phyloP scores from a whole-genome alignment of 2,888 invertebrate species.

The Brachyptera putata region DNA sequence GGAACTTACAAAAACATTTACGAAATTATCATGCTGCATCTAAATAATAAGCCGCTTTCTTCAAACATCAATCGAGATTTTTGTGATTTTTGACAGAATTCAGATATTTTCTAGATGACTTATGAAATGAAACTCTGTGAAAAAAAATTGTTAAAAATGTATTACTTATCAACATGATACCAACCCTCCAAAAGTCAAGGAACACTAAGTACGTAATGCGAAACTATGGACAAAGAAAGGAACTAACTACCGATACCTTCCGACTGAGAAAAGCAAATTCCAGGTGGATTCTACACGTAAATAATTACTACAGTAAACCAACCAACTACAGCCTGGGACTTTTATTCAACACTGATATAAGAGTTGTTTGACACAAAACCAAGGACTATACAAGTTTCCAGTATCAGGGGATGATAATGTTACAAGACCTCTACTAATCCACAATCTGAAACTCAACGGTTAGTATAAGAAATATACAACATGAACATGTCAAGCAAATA shows the following conservation, averaged over 20 bases:
- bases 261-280: constrained; percentile 5
- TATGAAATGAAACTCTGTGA: not conserved
- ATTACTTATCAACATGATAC: not conserved
- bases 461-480: not conserved
- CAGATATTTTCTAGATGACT: not conserved
- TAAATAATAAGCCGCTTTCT: not conserved
- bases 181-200: not conserved
- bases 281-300: constrained; percentile 23
- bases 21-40: not conserved
- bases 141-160: not conserved
- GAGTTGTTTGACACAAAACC: constrained; percentile 7
- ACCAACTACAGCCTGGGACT: constrained; percentile 17
- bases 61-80: not conserved
- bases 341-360: not conserved
- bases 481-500: constrained; percentile 10
- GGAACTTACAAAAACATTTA: not conserved
- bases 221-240: not conserved
- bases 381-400: not conserved
- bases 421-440: not conserved
- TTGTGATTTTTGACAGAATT: not conserved
- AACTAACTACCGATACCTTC: constrained; percentile 1
- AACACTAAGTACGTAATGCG: not conserved
- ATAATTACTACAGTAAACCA: constrained; percentile 32
- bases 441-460: too few relatives aligned
- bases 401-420: not conserved